Conservation (phyloP, 2,113 vertebrate species). For the Mirza zaza region DNA sequence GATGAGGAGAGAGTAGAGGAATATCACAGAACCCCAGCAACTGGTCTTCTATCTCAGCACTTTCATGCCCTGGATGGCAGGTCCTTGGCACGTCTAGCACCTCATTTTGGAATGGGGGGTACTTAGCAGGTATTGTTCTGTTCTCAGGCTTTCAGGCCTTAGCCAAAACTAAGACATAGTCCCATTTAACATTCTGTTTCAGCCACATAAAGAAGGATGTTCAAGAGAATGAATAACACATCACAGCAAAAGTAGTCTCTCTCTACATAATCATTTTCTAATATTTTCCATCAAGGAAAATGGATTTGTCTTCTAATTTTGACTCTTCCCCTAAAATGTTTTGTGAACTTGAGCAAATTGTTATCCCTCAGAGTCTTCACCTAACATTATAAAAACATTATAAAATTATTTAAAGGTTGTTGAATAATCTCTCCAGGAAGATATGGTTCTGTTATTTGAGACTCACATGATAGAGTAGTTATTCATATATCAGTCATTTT, state of each 20-base stretch:
- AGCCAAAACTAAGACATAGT: neutral
- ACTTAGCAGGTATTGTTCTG: neutral
- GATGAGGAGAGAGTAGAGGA: accelerated
- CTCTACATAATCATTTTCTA: constrained; percentile 28
- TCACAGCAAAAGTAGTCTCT: neutral
- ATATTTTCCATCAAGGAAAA: constrained; percentile 2
- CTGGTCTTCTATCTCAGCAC: neutral
- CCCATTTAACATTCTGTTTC: neutral
- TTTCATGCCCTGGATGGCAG: neutral
- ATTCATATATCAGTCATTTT: neutral
- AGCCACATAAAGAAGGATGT: neutral
- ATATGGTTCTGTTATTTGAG: neutral
- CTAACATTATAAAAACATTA: neutral
- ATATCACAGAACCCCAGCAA: neutral
- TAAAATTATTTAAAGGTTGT: neutral
- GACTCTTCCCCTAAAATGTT: neutral
- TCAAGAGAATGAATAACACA: neutral
- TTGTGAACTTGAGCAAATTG: constrained; percentile 13
- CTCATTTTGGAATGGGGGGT: neutral
- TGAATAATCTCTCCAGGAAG: neutral
- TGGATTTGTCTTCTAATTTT: neutral
- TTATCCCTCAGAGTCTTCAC: neutral
- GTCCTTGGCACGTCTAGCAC: neutral
- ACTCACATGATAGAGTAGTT: neutral
- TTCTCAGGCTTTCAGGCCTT: neutral